Evolutionary conservation across 64 coral and sea anemone species (phyloP), one percentile per base, ranked within the genome.

Genomic region (Montipora sp.): DNA sequence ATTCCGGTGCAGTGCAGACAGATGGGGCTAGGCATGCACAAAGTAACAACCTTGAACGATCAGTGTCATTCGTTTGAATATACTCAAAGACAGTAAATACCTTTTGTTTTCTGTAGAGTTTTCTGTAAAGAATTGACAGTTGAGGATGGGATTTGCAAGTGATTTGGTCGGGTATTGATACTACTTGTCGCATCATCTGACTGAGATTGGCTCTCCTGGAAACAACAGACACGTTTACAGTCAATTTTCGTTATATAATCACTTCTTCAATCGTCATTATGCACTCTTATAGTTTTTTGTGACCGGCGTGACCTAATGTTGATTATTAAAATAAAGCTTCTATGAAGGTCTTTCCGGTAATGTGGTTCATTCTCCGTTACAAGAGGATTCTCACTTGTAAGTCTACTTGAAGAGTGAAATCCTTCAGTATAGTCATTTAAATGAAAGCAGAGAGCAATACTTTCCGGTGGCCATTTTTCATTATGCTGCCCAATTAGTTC

Each of bases 71-170:
- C 36, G 36, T 36, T 36, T 36, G 36, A 36, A 36, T 36, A 36
- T 36, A 36, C 36, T 36, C 36, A 36, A 36, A 46, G 27, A 11
- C 20, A 22, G 7, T 66, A 5, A 3, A 9, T 50, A 85, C 82
- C 82, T 85, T 70, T 71, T 10, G 65, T 3, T 18, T 85, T 48
- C 15, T 48, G 82, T 8, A 72, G 2, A 11, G 16, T 80, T 59
- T 85, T 90, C 55, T 89, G 90, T 7, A 84, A 77, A 15, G 93
- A 90, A 50, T 84, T 80, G 9, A 85, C 93, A 59, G 87, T 84
- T 2, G 93, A 84, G 1, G 93, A 78, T 19, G 93, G 88, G 60
- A 94, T 94, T 77, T 77, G 71, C 0, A 90, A 59, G 78, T 90
- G 93, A 16, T 43, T 66, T 10, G 87, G 8, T 23, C 47, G 20